Conservation (phyloP, 2,797 vertebrate species). For the Gadopsis bispinosus region DNA sequence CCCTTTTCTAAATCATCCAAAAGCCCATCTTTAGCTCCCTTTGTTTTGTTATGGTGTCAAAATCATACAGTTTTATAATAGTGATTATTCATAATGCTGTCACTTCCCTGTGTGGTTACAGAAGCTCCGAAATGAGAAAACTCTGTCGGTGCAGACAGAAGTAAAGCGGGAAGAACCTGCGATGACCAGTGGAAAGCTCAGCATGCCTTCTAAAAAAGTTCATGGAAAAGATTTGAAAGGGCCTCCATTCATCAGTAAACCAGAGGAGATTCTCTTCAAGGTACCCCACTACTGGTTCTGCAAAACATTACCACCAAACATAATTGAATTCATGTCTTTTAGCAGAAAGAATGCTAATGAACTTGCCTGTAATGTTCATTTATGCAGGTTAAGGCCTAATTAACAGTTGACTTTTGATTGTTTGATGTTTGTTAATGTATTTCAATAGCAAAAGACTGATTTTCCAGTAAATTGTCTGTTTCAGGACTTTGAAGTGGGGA, state of each 20-base stretch:
- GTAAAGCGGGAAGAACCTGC: slow-evolving; percentile 36
- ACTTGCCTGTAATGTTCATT: not conserved
- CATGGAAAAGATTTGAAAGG: slow-evolving; percentile 80
- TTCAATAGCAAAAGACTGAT: not conserved
- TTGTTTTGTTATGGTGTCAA: not conserved
- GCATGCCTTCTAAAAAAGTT: slow-evolving; percentile 71
- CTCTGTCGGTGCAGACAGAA: slow-evolving; percentile 10
- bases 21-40: too few species aligned
- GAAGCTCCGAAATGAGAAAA: slow-evolving; percentile 51
- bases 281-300: slow-evolving; percentile 66
- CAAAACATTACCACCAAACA: not conserved
- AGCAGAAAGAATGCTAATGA: not conserved
- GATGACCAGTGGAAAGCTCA: slow-evolving; percentile 12
- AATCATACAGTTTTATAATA: not conserved
- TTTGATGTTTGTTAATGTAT: slow-evolving; percentile 8
- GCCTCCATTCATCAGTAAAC: slow-evolving; percentile 90
- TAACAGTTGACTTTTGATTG: not conserved
- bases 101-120: slow-evolving; percentile 48
- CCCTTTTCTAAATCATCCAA: too few species aligned
- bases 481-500: slow-evolving; percentile 93
- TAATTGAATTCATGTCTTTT: not conserved
- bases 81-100: not conserved
- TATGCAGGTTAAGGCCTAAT: not conserved
- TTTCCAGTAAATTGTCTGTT: slow-evolving; percentile 32
- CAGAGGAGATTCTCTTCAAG: slow-evolving; percentile 90